Evolutionary conservation across 1,140 invertebrate species (phyloP).

Genomic region (Portunus trituberculatus): DNA sequence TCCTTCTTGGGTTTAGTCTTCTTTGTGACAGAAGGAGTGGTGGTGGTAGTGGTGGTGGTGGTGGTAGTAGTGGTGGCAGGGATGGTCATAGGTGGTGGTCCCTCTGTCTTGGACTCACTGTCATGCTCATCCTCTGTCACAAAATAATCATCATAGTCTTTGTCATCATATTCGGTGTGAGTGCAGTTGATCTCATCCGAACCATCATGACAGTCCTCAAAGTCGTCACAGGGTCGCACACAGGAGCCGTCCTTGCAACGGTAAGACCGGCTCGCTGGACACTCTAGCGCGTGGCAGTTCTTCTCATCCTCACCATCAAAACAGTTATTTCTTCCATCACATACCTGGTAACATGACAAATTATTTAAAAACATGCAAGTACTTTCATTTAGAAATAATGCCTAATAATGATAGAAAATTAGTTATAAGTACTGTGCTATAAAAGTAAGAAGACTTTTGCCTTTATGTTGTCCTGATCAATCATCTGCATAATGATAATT

Average conservation of each 20-base stretch:
- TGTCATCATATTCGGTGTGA: conserved; percentile 27
- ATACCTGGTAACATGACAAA: conserved; percentile 57
- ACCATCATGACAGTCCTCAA: conserved; percentile 67
- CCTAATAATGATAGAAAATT: too few species aligned
- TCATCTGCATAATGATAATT: too few species aligned
- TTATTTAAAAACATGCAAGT: background rate
- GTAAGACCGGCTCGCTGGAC: conserved; percentile 56
- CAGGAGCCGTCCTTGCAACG: conserved; percentile 64
- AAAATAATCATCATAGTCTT: conserved; percentile 26
- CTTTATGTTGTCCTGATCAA: background rate
- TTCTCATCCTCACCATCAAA: conserved; percentile 71
- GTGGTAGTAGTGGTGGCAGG: background rate
- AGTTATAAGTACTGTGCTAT: background rate
- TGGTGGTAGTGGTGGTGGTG: background rate
- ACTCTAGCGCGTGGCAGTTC: conserved; percentile 54
- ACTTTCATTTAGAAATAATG: too few species aligned
- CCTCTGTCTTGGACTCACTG: background rate
- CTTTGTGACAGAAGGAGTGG: background rate
- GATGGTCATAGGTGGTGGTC: background rate
- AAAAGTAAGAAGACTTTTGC: background rate
- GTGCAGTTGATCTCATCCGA: conserved; percentile 74
- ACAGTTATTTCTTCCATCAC: conserved; percentile 74
- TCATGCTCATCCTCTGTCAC: conserved; percentile 50
- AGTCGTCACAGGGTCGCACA: conserved; percentile 61
- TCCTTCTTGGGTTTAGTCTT: background rate